Conservation (phyloP, 1,140 invertebrate species). For the Scaptomyza montana region DNA sequence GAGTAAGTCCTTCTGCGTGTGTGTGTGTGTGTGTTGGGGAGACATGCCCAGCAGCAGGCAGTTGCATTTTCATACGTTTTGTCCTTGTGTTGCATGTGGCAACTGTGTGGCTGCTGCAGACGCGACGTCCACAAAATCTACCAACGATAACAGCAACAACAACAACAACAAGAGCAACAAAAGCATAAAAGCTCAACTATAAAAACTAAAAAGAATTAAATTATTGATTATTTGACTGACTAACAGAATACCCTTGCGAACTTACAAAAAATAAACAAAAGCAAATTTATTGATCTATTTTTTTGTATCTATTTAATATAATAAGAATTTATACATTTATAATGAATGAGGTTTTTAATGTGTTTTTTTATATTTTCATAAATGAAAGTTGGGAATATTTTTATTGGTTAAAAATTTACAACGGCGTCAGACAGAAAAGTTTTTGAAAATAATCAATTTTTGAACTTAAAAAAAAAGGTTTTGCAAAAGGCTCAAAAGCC, state of each 20-base stretch:
- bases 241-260: neutral
- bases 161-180: neutral
- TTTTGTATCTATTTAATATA: too few relatives aligned
- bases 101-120: conserved; percentile 58
- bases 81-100: conserved; percentile 44
- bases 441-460: too few relatives aligned
- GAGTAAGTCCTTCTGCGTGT: conserved; percentile 39
- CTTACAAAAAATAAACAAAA: neutral
- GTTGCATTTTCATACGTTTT: conserved; percentile 48
- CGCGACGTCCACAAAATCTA: conserved; percentile 34
- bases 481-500: neutral
- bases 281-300: too few relatives aligned
- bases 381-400: too few relatives aligned
- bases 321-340: too few relatives aligned
- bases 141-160: conserved; percentile 1
- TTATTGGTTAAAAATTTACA: too few relatives aligned
- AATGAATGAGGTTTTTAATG: too few relatives aligned
- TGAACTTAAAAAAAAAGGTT: too few relatives aligned
- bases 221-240: neutral
- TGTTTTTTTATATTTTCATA: too few relatives aligned
- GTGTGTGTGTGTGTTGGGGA: conserved; percentile 11
- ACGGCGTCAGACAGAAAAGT: too few relatives aligned
- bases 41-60: neutral
- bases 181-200: conserved; percentile 34
- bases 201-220: conserved; percentile 5